Evolutionary conservation across 92 coral and sea anemone genomes (phyloP).

Genomic region (Siderastrea radians): DNA sequence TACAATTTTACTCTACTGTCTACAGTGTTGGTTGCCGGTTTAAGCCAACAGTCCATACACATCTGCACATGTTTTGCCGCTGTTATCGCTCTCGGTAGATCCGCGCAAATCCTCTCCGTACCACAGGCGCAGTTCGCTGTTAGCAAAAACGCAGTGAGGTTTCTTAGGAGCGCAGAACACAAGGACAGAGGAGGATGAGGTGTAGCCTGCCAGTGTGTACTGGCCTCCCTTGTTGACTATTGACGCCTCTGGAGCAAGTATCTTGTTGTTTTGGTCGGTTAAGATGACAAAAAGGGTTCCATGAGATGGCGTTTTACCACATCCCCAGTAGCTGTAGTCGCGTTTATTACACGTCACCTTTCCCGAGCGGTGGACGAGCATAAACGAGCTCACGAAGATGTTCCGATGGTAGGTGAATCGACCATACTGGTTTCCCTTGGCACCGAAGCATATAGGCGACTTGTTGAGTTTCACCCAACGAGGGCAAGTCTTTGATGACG

Average conservation of each 20-base stretch:
- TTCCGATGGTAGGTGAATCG: slow-evolving; percentile 7
- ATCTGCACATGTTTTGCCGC: too few species aligned
- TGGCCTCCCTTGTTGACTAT: neutral
- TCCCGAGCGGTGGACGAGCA: slow-evolving; percentile 49
- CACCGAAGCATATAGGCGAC: slow-evolving; percentile 29
- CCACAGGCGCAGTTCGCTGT: too few species aligned
- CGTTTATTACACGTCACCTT: neutral
- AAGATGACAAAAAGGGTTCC: neutral
- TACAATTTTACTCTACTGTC: too few species aligned
- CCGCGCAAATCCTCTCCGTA: too few species aligned
- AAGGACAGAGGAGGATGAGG: slow-evolving; percentile 8
- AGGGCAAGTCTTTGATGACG: neutral
- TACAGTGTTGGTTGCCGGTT: too few species aligned
- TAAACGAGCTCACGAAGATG: slow-evolving; percentile 41
- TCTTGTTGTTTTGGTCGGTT: slow-evolving; percentile 1
- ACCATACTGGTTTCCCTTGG: slow-evolving; percentile 24
- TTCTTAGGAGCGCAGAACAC: slow-evolving; percentile 28
- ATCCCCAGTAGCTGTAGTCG: slow-evolving; percentile 25
- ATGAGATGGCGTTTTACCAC: neutral
- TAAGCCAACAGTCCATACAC: too few species aligned
- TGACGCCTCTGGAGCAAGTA: slow-evolving; percentile 8
- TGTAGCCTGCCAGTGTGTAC: slow-evolving; percentile 10
- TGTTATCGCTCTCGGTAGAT: too few species aligned
- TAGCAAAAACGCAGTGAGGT: neutral
- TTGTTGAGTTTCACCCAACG: slow-evolving; percentile 34